Base-by-base conservation (phyloP, 2,888 invertebrate genomes). In the Zele albiditarsus region DNA sequence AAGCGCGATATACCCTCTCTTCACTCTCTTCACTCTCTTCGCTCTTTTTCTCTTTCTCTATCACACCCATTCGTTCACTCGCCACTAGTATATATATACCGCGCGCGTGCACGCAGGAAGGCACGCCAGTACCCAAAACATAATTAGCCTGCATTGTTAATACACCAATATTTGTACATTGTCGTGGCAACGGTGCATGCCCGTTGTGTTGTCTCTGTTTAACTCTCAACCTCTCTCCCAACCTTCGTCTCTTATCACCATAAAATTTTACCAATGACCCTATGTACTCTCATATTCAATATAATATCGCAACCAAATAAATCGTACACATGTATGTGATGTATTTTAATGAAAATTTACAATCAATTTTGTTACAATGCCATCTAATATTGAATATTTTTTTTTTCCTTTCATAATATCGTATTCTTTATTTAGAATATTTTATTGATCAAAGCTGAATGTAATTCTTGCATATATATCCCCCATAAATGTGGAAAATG, bases 81-180 rank as follows among this genome's bases (percentile, higher is more conserved):
- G 6, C 33, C 62, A 46, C 58, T 49, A 25, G 63, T 57, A 67
- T 63, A 71, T 72, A 63, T 38, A 53, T 65, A 60, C 57, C 49
- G 73, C 31, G n/a, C 67, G 73, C 66, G 69, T 73, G 68, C 74
- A 73, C 70, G 77, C 75, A 70, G 81, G 83, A 81, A 82, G 79
- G 79, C 81, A 80, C 81, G 77, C 82, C 79, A 80, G 80, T 73
- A 76, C 67, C 86, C 87, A 88, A 88, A 89, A 89, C 88, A 89
- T 89, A 89, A 89, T 89, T 89, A 89, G 88, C 85, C 83, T 88
- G 88, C 86, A 89, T 89, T 88, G 87, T 89, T 89, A 88, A 89
- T 88, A 86, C 87, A 87, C 86, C 87, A 89, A 89, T 89, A 89
- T 89, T 89, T 89, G 88, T 83, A 85, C 84, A 80, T 86, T 89